These are phyloP conservation scores for Notamacropus eugenii DNA, from an alignment of 2,797 vertebrate species.

Conservation along the genomic window DNA sequence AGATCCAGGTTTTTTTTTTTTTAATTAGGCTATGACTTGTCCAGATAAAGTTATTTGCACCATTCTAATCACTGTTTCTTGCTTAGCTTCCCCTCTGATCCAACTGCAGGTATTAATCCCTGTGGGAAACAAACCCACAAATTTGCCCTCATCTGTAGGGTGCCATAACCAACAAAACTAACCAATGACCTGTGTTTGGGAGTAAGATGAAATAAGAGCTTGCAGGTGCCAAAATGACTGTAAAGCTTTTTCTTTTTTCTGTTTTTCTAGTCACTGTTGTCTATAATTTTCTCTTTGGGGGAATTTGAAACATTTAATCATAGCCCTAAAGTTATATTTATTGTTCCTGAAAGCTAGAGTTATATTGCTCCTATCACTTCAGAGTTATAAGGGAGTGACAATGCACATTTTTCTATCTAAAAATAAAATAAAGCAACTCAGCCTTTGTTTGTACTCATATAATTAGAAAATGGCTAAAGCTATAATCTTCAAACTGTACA, in stretches of 20 bases:
- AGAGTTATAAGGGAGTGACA: slow-evolving; percentile 9
- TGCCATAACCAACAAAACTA: neutral
- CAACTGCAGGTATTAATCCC: neutral
- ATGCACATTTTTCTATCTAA: slow-evolving; percentile 42
- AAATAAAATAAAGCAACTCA: slow-evolving; percentile 53
- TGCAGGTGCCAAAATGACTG: neutral
- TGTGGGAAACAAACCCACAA: neutral
- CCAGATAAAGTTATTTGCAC: neutral
- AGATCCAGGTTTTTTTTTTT: neutral
- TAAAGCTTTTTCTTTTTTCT: slow-evolving; percentile 20
- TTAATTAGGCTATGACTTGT: neutral
- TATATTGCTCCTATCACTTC: neutral
- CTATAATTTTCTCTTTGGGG: neutral
- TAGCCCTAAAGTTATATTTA: slow-evolving; percentile 23
- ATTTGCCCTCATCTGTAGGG: neutral
- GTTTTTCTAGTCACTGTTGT: neutral
- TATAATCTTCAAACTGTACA: slow-evolving; percentile 47
- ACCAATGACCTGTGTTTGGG: neutral
- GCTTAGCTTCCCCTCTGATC: neutral
- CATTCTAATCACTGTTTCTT: neutral
- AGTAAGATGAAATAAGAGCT: neutral
- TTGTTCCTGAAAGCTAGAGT: slow-evolving; percentile 39
- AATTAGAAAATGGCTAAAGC: slow-evolving; percentile 40
- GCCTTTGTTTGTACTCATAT: slow-evolving; percentile 35
- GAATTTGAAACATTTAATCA: neutral